These are phyloP conservation scores for Luperina nickerlii DNA, from an alignment of 2,888 invertebrate species.

Conservation along the genomic window DNA sequence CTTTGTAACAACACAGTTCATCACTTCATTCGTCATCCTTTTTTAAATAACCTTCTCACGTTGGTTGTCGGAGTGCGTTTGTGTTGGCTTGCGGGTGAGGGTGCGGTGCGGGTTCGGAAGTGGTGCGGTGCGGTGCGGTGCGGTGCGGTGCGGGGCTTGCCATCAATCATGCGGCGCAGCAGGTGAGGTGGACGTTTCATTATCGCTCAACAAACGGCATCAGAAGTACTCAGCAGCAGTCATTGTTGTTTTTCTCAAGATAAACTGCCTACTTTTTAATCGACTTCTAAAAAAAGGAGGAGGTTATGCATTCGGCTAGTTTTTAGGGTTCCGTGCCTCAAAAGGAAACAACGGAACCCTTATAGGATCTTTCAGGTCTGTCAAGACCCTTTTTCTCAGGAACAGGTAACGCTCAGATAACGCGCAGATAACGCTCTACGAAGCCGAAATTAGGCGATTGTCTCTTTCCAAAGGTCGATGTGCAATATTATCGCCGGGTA, in stretches of 20 bases:
- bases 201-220: constrained; percentile 37
- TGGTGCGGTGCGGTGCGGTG: not conserved
- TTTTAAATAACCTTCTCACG: constrained; percentile 16
- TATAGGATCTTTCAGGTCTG: not conserved
- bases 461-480: no score
- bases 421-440: no score
- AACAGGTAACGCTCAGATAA: no score
- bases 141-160: constrained; percentile 7
- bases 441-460: no score
- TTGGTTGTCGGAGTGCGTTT: not conserved
- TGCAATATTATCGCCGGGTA: no score
- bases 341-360: not conserved
- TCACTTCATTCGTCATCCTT: constrained; percentile 9
- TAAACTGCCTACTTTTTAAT: not conserved
- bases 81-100: not conserved
- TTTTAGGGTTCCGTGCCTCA: not conserved
- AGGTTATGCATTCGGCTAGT: not conserved
- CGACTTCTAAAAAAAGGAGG: not conserved
- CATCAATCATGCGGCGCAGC: constrained; percentile 65
- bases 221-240: not conserved
- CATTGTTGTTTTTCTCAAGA: constrained; percentile 1
- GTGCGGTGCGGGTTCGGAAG: not conserved
- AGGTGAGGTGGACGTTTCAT: constrained; percentile 69
- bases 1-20: not conserved
- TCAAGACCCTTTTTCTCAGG: not conserved